These are phyloP conservation scores for Tympanuchus pallidicinctus DNA, from an alignment of 2,113 vertebrate genomes.

Conservation along the genomic window DNA sequence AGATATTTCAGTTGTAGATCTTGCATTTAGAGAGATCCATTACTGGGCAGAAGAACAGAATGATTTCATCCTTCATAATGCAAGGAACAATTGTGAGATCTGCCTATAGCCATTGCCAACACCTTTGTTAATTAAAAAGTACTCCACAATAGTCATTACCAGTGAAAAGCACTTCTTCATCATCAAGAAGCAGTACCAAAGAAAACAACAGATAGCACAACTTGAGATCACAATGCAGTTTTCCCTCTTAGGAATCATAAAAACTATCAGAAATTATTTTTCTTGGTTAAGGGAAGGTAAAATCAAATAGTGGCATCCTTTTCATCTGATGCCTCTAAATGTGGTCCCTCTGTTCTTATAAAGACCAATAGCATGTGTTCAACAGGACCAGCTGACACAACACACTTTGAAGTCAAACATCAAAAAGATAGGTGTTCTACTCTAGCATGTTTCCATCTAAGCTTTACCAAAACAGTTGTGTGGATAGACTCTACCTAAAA, in stretches of 20 bases:
- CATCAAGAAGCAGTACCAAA: neutral
- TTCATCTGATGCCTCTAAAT: neutral
- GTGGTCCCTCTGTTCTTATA: neutral
- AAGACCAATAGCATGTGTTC: neutral
- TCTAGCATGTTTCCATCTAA: fast-evolving
- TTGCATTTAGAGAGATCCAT: neutral
- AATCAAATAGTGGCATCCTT: neutral
- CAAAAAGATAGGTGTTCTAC: neutral
- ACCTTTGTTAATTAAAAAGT: neutral
- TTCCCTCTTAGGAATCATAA: neutral
- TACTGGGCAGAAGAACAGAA: neutral
- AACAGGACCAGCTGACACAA: neutral
- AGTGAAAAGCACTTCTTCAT: neutral
- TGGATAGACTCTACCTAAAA: neutral
- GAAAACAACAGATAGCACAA: neutral
- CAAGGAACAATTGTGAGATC: neutral
- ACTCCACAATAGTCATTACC: neutral
- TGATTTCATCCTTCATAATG: neutral
- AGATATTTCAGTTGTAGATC: neutral
- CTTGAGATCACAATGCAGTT: neutral
- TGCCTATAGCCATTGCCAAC: neutral
- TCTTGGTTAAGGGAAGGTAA: neutral
- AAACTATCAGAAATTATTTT: neutral
- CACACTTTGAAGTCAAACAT: neutral
- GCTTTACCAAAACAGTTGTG: neutral